Evolutionary conservation across 1,140 invertebrate species (phyloP).

Genomic region (Hyphantria cunea): DNA sequence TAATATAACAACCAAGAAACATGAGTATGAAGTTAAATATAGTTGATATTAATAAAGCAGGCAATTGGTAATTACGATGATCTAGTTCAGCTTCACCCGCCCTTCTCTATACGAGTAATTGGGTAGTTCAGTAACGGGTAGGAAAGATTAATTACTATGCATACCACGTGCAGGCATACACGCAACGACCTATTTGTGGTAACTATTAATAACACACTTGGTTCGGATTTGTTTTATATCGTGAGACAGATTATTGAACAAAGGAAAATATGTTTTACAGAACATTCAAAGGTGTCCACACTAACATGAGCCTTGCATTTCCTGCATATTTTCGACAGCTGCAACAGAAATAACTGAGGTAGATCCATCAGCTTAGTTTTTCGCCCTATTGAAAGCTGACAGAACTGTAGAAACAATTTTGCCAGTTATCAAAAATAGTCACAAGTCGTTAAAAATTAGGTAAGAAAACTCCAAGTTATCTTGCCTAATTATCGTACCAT

Average conservation of each 20-base stretch:
- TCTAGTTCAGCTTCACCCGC: constrained; percentile 3
- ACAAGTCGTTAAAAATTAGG: too few species aligned
- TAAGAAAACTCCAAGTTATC: too few species aligned
- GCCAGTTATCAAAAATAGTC: too few species aligned
- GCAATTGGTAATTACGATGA: constrained; percentile 13
- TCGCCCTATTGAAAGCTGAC: too few species aligned
- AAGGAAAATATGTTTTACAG: not conserved
- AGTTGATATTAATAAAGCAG: constrained; percentile 25
- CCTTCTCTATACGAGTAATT: constrained; percentile 33
- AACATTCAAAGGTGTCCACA: too few species aligned
- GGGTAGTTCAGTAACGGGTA: constrained; percentile 29
- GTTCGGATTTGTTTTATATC: constrained; percentile 5
- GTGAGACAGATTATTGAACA: not conserved
- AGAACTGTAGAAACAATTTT: too few species aligned
- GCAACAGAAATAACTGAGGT: too few species aligned
- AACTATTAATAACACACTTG: constrained; percentile 18
- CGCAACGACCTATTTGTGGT: constrained; percentile 17
- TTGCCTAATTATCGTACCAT: too few species aligned
- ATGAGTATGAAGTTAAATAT: constrained; percentile 9
- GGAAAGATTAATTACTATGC: constrained; percentile 49
- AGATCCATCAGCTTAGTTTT: too few species aligned
- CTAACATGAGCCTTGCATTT: too few species aligned
- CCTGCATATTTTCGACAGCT: too few species aligned
- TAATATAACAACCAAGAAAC: constrained; percentile 3
- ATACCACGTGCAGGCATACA: constrained; percentile 25